Percentiles rank a stretch among this genome's conserved stretches.
These are phyloP conservation scores for Cheilosia soror DNA, from an alignment of 2,888 invertebrate species.

Conservation along the genomic window DNA sequence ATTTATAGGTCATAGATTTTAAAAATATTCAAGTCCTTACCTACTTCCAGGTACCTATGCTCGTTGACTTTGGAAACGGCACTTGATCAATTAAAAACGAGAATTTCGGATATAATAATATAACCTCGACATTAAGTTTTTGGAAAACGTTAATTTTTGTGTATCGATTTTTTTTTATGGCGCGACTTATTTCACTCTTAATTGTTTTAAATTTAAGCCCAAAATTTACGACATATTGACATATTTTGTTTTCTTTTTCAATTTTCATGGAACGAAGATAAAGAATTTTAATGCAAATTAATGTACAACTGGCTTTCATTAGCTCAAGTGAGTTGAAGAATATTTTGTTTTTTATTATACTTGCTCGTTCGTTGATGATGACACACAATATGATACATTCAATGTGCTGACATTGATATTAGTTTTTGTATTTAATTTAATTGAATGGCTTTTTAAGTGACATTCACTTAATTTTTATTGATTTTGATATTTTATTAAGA, in stretches of 20 bases:
- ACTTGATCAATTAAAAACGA: constrained; percentile 23
- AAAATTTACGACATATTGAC: constrained; percentile 52
- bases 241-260: constrained; percentile 6
- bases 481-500: constrained; percentile 35
- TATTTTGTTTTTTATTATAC: constrained; percentile 15
- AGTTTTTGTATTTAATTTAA: background rate
- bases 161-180: constrained; percentile 16
- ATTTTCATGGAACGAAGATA: background rate
- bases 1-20: constrained; percentile 46
- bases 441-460: constrained; percentile 39
- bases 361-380: constrained; percentile 21
- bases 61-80: too few relatives aligned
- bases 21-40: constrained; percentile 6
- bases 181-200: constrained; percentile 33
- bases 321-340: constrained; percentile 19
- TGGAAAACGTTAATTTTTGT: constrained; percentile 22
- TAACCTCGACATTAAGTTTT: background rate
- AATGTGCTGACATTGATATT: constrained; percentile 2
- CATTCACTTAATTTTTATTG: constrained; percentile 34
- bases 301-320: constrained; percentile 51
- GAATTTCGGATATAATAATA: background rate
- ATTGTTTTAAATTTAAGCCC: constrained; percentile 51
- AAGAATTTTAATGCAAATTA: constrained; percentile 41
- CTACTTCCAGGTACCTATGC: background rate
- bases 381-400: constrained; percentile 23